phyloP scores from a whole-genome alignment of 2,113 vertebrate genomes.

The Sciurus niger region DNA sequence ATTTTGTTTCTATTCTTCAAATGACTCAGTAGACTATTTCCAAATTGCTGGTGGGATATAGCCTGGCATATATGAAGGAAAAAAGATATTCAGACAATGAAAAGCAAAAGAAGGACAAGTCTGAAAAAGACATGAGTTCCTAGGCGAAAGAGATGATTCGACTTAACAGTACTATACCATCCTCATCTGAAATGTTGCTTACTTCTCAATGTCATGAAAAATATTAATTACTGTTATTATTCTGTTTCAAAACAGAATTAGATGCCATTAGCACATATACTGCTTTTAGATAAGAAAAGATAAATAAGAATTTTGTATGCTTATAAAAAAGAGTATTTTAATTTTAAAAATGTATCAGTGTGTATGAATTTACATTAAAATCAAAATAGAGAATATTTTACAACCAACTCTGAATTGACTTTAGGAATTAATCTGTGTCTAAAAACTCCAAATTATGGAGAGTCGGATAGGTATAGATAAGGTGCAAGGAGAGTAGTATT shows the following conservation, averaged over 20 bases:
- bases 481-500: background rate
- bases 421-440: background rate
- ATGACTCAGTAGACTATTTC: background rate
- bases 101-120: background rate
- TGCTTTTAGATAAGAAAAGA: background rate
- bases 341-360: background rate
- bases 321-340: constrained; percentile 23
- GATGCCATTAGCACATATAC: background rate
- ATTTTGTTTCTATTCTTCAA: constrained; percentile 9
- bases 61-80: background rate
- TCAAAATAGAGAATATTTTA: background rate
- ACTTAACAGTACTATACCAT: background rate
- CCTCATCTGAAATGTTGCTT: background rate
- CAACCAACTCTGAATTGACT: background rate
- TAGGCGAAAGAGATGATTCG: background rate
- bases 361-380: background rate
- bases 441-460: constrained; percentile 5
- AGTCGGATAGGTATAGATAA: background rate
- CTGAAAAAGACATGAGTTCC: background rate
- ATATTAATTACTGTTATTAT: background rate
- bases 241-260: background rate
- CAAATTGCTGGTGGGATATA: background rate
- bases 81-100: background rate
- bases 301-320: background rate
- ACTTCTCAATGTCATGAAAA: constrained; percentile 29